phyloP scores from a whole-genome alignment of 2,113 vertebrate species.

The Dermatemys mawii region DNA sequence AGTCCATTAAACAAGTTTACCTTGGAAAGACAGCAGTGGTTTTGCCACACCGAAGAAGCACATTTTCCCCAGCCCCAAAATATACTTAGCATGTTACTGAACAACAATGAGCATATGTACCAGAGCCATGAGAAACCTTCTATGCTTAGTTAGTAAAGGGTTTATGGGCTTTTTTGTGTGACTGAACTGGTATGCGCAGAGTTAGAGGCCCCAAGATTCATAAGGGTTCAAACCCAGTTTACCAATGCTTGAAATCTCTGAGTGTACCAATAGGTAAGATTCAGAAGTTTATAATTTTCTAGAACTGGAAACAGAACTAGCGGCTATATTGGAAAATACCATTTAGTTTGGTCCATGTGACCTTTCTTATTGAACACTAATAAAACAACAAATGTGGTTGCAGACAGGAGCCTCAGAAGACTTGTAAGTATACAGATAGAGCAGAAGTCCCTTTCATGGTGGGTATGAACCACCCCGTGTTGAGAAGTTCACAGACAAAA shows the following conservation, averaged over 20 bases:
- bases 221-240: conserved; percentile 15
- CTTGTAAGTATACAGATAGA: not conserved
- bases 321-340: not conserved
- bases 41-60: not conserved
- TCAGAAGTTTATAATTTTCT: not conserved
- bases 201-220: not conserved
- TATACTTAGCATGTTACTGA: fast-evolving
- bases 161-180: not conserved
- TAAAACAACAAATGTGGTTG: not conserved
- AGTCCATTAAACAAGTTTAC: not conserved
- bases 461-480: not conserved
- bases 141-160: not conserved
- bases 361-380: not conserved
- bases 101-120: not conserved
- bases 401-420: not conserved
- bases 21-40: not conserved
- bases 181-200: not conserved
- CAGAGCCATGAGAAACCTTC: not conserved
- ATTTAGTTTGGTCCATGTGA: not conserved
- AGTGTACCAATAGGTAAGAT: not conserved
- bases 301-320: conserved; percentile 7
- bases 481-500: not conserved
- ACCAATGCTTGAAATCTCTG: not conserved
- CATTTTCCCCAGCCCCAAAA: not conserved
- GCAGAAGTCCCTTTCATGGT: not conserved